Conservation (phyloP, 2,113 vertebrate species). For the Panthera uncia region DNA sequence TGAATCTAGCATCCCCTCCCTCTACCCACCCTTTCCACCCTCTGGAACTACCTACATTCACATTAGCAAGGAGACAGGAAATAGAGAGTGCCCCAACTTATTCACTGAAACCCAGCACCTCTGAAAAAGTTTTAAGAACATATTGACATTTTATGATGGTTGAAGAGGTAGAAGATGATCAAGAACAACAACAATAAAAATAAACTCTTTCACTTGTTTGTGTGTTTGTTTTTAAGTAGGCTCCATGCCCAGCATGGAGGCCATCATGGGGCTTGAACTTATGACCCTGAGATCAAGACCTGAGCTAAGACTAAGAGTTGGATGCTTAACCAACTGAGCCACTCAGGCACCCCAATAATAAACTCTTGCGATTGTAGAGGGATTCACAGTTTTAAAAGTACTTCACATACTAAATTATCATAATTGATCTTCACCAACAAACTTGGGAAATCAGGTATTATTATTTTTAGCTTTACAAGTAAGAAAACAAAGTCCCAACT, state of each 20-base stretch:
- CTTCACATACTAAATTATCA: background rate
- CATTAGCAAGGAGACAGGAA: background rate
- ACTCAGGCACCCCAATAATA: background rate
- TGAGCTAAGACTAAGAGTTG: no score
- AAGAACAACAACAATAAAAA: background rate
- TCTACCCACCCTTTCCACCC: background rate
- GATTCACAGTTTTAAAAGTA: background rate
- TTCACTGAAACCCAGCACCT: background rate
- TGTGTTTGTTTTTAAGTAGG: no score
- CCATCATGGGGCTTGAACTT: no score
- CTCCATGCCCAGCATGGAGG: no score
- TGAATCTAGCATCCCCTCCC: background rate
- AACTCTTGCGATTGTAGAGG: background rate
- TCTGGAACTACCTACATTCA: background rate
- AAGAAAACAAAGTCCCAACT: background rate
- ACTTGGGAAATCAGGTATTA: background rate
- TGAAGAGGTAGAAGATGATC: background rate
- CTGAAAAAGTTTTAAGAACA: background rate
- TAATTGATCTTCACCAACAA: background rate
- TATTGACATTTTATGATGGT: background rate
- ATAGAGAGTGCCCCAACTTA: background rate
- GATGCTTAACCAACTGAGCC: no score
- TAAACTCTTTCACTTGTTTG: background rate
- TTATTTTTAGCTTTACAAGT: constrained; percentile 24
- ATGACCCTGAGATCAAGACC: no score